Base-by-base conservation (phyloP, 2,797 vertebrate genomes). In the Cyclura pinguis region DNA sequence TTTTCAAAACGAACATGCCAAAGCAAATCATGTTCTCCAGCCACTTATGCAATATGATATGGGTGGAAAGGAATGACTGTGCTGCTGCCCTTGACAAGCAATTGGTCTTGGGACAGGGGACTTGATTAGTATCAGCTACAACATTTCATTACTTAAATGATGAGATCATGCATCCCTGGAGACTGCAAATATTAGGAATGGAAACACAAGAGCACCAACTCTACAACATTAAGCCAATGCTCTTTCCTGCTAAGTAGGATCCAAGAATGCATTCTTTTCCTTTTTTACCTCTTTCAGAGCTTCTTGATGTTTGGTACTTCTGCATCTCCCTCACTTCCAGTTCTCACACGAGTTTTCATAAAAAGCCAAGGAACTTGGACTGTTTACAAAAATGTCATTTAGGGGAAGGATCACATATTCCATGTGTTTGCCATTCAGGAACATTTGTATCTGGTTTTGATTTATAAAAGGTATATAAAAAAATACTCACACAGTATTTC, bases 61-160 rank as follows among this genome's bases (percentile, higher is more conserved):
- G 16, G 7, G 52, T n/a, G 69, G 55, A 80, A 86, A 24, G 4
- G 0, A 6, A 59, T 7, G 72, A 0, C 0, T 0, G 32, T 85
- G 85, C 14, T 91, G 16, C 81, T 83, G 73, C 89, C 18, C 27
- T 90, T 64, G 84, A 50, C 27, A 85, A 92, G 55, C 10, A 84
- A 20, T 0, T 0, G 0, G 1, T 69, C 67, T 77, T 29, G 27
- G 42, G 42, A 77, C 82, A 67, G 67, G 42, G 55, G 81, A 78
- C 24, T 89, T 84, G 32, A 77, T 84, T 52, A 78, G 47, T 73
- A 77, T 77, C 69, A 89, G 29, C 20, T 2, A 76, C 50, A 76
- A 50, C 32, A 67, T 84, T 86, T 82, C 42, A 67, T 90, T 81
- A 86, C 52, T 62, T 62, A 86, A 74, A 74, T 76, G 78, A 86